phyloP scores from a whole-genome alignment of 2,113 vertebrate genomes.

The Halcyon malimbica region DNA sequence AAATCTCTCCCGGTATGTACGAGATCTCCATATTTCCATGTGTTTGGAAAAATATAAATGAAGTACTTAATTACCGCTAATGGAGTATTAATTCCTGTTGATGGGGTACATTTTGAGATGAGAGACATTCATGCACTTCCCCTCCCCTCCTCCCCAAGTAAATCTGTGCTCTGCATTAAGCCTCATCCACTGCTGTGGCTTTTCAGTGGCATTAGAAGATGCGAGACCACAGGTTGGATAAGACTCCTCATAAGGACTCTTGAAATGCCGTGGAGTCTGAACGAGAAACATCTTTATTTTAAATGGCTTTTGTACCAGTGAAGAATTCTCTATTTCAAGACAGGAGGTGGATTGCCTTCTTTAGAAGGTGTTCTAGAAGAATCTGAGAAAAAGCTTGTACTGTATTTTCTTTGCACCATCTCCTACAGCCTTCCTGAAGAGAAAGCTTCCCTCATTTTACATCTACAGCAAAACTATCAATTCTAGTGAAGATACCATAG shows the following conservation, averaged over 20 bases:
- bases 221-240: fast-evolving
- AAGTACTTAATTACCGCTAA: background rate
- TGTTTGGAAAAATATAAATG: background rate
- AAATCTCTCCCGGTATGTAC: background rate
- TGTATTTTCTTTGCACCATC: background rate
- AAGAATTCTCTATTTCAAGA: background rate
- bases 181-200: background rate
- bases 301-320: background rate
- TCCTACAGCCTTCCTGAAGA: background rate
- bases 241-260: background rate
- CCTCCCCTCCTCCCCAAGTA: background rate
- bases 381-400: background rate
- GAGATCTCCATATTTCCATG: background rate
- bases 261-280: background rate
- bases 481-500: background rate
- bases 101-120: background rate
- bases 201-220: background rate
- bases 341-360: background rate
- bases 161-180: background rate
- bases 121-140: background rate
- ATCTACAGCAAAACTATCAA: background rate
- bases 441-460: background rate
- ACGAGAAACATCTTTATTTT: background rate
- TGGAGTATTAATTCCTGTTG: background rate
- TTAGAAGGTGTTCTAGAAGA: background rate